Evolutionary conservation across 2,888 invertebrate species (phyloP).

Genomic region (Perizoma flavofasciatum): DNA sequence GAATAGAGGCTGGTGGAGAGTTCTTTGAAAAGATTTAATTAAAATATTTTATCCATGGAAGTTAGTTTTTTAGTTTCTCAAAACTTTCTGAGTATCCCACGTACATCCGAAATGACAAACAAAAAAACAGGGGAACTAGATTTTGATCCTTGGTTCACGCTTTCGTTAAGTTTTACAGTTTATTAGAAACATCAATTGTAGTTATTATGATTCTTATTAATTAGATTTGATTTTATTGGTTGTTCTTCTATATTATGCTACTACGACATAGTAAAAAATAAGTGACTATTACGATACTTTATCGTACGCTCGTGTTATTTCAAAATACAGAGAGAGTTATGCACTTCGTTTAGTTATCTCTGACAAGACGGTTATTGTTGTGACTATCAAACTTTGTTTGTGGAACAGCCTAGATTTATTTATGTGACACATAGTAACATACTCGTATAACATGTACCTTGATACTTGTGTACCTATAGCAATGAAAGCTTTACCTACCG

Average conservation of each 20-base stretch:
- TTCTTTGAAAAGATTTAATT: too few species aligned
- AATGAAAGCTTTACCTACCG: too few species aligned
- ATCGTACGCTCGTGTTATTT: slow-evolving; percentile 36
- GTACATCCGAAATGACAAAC: slow-evolving; percentile 2
- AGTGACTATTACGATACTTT: slow-evolving; percentile 48
- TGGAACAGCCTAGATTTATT: slow-evolving; percentile 29
- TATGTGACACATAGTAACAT: slow-evolving; percentile 1
- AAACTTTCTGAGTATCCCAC: too few species aligned
- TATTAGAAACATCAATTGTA: background rate
- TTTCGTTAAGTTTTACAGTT: background rate
- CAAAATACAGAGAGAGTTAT: slow-evolving; percentile 22
- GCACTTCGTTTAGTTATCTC: slow-evolving; percentile 40
- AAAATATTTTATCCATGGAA: too few species aligned
- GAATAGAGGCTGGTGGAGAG: too few species aligned
- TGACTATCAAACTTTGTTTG: slow-evolving; percentile 44
- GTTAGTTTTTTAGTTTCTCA: too few species aligned
- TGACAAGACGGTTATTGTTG: slow-evolving; percentile 50
- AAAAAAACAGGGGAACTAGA: slow-evolving; percentile 3
- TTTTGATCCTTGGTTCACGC: slow-evolving; percentile 8
- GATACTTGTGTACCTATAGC: too few species aligned
- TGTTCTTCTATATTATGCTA: background rate
- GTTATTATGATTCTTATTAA: too few species aligned
- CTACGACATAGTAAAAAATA: slow-evolving; percentile 29
- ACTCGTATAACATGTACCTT: background rate
- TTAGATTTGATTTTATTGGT: background rate